A percentile compares a stretch with the other conserved stretches of the same genome.
Evolutionary conservation across 2,888 invertebrate genomes (phyloP).

Genomic region (Stramonita haemastoma): DNA sequence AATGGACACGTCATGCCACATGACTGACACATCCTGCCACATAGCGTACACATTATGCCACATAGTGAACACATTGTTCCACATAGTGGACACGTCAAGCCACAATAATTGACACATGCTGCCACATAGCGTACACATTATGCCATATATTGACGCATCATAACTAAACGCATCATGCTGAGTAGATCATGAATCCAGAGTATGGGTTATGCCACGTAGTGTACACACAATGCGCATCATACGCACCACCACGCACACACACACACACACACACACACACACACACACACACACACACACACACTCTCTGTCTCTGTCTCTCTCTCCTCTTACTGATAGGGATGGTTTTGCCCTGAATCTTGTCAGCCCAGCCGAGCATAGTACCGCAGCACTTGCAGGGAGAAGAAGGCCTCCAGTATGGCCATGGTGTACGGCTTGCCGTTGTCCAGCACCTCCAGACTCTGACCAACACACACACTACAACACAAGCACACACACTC

Average conservation of each 20-base stretch:
- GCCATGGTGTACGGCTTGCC: conserved; percentile 79
- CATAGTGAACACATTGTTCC: no score
- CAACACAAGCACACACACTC: not conserved
- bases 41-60: no score
- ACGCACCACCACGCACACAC: not conserved
- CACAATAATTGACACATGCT: no score
- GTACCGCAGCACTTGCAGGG: conserved; percentile 63
- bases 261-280: not conserved
- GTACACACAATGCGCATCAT: not conserved
- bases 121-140: no score
- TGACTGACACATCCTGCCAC: no score
- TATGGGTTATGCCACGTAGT: no score
- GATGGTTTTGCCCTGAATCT: conserved; percentile 90
- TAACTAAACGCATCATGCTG: no score
- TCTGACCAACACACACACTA: conserved; percentile 72
- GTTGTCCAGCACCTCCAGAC: conserved; percentile 79
- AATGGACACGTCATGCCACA: no score
- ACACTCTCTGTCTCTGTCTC: not conserved
- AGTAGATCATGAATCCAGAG: not conserved
- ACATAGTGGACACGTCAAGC: no score
- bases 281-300: conserved; percentile 62
- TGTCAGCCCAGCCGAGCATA: conserved; percentile 92
- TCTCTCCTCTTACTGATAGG: conserved; percentile 82
- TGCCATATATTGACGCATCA: no score
- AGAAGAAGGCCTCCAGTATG: conserved; percentile 57